phyloP scores from a whole-genome alignment of 2,888 invertebrate species.

The Drosophila sordidapex region DNA sequence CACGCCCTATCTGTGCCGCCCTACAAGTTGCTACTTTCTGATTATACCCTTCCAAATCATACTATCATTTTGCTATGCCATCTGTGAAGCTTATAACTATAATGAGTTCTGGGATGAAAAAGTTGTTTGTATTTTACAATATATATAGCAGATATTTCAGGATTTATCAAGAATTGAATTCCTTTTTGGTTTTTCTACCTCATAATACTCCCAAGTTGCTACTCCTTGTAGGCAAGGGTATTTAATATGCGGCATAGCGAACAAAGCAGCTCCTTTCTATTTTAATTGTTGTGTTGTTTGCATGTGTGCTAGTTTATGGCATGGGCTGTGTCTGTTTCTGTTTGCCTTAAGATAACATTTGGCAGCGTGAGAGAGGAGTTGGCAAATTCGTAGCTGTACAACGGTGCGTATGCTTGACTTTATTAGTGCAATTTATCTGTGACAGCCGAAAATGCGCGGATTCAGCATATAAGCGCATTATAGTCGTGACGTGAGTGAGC shows the following conservation, averaged over 20 bases:
- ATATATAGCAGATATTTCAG: background rate
- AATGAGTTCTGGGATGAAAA: background rate
- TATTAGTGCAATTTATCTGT: constrained; percentile 73
- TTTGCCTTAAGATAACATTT: constrained; percentile 75
- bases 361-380: background rate
- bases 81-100: too few species aligned
- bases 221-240: background rate
- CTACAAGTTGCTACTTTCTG: background rate
- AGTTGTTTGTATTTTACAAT: background rate
- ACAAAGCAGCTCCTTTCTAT: background rate
- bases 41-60: background rate
- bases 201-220: background rate
- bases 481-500: constrained; percentile 24
- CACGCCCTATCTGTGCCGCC: background rate
- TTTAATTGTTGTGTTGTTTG: constrained; percentile 36
- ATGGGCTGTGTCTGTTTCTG: constrained; percentile 66
- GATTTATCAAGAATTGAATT: background rate
- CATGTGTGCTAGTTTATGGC: constrained; percentile 62
- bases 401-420: constrained; percentile 75
- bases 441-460: constrained; percentile 41
- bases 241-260: background rate
- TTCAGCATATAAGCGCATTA: constrained; percentile 65
- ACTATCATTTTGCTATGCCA: background rate
- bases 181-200: background rate
- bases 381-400: constrained; percentile 33